Evolutionary conservation across 2,113 vertebrate species (phyloP).

Genomic region (Boleophthalmus pectinirostris): DNA sequence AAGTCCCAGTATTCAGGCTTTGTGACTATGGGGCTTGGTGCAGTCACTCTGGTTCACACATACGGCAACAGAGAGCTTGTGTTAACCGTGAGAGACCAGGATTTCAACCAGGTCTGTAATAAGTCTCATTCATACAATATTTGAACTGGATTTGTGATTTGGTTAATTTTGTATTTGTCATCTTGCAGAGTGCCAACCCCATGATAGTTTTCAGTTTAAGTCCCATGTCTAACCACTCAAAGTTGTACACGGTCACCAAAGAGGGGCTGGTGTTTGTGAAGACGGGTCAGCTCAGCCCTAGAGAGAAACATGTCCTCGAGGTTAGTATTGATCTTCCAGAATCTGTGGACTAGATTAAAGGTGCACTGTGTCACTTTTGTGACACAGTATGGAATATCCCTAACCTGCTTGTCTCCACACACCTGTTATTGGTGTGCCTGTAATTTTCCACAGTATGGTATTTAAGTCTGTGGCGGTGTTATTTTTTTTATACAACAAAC

Average conservation of each 20-base stretch:
- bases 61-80: constrained; percentile 73
- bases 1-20: constrained; percentile 73
- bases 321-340: constrained; percentile 49
- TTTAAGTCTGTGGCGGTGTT: no score
- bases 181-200: constrained; percentile 74
- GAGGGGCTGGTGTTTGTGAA: constrained; percentile 74
- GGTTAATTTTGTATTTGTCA: neutral
- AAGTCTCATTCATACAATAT: neutral
- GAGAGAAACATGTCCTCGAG: constrained; percentile 73
- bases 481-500: no score
- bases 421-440: no score
- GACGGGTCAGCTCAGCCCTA: constrained; percentile 60
- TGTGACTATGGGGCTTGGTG: constrained; percentile 54
- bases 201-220: constrained; percentile 68
- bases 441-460: no score
- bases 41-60: constrained; percentile 74
- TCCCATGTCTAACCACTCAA: constrained; percentile 64
- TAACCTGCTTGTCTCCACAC: no score
- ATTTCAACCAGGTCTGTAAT: constrained; percentile 74
- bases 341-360: neutral
- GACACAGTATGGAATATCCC: no score
- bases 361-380: neutral
- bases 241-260: constrained; percentile 73
- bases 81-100: constrained; percentile 72
- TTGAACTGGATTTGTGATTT: neutral